phyloP scores from a whole-genome alignment of 2,888 invertebrate genomes.

The Apotomis capreana region DNA sequence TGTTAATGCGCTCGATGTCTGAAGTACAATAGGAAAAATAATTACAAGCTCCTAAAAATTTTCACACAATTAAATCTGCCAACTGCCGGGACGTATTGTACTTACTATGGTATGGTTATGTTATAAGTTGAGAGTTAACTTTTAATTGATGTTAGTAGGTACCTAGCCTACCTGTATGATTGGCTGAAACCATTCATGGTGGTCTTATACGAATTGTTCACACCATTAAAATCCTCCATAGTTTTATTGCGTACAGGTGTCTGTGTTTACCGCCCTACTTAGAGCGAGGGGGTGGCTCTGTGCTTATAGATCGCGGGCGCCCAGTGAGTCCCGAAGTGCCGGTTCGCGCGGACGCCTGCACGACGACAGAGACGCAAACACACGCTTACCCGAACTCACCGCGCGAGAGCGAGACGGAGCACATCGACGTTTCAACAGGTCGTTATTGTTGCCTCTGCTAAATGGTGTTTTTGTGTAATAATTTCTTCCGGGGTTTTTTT shows the following conservation, averaged over 20 bases:
- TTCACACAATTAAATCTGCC: too few relatives aligned
- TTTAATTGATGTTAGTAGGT: too few relatives aligned
- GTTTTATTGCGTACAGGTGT: constrained; percentile 65
- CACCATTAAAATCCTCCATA: constrained; percentile 34
- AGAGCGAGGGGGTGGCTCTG: constrained; percentile 62
- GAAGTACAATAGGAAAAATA: too few relatives aligned
- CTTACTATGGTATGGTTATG: too few relatives aligned
- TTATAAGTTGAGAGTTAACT: too few relatives aligned
- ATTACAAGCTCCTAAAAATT: too few relatives aligned
- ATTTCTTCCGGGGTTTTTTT: constrained; percentile 63
- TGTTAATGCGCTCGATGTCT: too few relatives aligned
- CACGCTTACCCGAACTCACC: constrained; percentile 44
- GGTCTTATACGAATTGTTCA: constrained; percentile 19
- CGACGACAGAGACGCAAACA: constrained; percentile 65
- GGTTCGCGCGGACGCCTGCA: constrained; percentile 72
- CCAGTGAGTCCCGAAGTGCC: constrained; percentile 75
- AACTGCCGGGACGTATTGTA: too few relatives aligned
- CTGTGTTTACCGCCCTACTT: constrained; percentile 79
- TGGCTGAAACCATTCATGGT: too few relatives aligned
- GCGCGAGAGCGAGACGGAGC: constrained; percentile 68
- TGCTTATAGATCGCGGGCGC: constrained; percentile 76
- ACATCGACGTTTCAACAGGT: constrained; percentile 76
- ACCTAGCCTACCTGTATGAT: too few relatives aligned
- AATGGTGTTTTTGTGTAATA: constrained; percentile 77
- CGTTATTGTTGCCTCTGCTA: constrained; percentile 78